Conservation (phyloP, 2,888 invertebrate genomes). For the Sesia bembeciformis region DNA sequence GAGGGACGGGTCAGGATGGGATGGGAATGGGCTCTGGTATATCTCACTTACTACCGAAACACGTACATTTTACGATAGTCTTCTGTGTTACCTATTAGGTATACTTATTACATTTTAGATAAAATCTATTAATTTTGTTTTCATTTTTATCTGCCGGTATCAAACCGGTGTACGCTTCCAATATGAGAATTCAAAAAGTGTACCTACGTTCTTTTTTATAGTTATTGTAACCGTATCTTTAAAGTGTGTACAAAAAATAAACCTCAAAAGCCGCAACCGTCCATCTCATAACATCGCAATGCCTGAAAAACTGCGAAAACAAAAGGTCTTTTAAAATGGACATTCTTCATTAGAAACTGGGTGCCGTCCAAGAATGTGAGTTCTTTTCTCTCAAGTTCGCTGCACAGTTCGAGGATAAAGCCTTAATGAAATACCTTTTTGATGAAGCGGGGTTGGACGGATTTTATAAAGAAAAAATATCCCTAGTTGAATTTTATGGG, state of each 20-base stretch:
- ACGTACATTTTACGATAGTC: no score
- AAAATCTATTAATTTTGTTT: no score
- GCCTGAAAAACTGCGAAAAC: conserved; percentile 28
- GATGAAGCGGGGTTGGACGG: conserved; percentile 41
- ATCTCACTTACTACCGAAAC: no score
- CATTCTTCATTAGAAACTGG: conserved; percentile 66
- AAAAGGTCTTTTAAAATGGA: conserved; percentile 54
- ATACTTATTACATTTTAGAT: no score
- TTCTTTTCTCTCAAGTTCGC: conserved; percentile 54
- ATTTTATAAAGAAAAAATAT: conserved; percentile 29
- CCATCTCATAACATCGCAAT: neutral
- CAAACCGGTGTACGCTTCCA: no score
- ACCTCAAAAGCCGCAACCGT: neutral
- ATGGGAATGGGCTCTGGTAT: no score
- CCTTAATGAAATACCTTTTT: conserved; percentile 71
- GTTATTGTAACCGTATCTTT: no score
- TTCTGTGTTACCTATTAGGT: no score
- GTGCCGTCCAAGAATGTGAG: conserved; percentile 52
- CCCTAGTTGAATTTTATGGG: neutral
- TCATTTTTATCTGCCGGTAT: no score
- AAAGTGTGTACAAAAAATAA: neutral
- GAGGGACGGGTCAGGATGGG: no score
- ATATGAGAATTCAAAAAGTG: no score
- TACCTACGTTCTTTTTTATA: no score
- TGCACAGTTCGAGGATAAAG: conserved; percentile 33